A percentile compares a stretch with the other conserved stretches of the same genome.
phyloP scores from a whole-genome alignment of 2,797 vertebrate species.

The Saxicola maurus region DNA sequence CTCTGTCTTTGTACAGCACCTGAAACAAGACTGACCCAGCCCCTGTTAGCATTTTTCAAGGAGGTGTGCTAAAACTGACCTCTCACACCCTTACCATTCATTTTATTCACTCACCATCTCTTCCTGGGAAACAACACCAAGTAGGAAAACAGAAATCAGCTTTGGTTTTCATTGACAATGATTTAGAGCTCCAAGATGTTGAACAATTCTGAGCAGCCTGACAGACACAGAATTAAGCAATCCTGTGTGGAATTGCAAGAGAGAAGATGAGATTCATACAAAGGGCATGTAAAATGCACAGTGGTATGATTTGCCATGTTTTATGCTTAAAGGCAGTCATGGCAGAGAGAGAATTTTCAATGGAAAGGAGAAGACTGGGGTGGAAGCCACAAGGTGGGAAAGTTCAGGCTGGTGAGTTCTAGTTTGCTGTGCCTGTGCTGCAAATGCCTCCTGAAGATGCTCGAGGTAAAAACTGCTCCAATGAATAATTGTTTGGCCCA shows the following conservation, averaged over 20 bases:
- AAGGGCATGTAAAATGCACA: not conserved
- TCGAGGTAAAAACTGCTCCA: not conserved
- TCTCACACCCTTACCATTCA: not conserved
- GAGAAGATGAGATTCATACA: not conserved
- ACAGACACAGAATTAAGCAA: not conserved
- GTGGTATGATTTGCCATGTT: not conserved
- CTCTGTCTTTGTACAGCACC: not conserved
- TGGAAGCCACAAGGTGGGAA: not conserved
- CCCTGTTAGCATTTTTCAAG: not conserved
- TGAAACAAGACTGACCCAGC: not conserved
- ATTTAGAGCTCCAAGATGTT: not conserved
- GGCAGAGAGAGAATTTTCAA: not conserved
- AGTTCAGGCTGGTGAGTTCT: not conserved
- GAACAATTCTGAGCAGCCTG: not conserved
- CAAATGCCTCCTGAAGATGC: not conserved
- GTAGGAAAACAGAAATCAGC: not conserved
- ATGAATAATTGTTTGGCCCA: not conserved
- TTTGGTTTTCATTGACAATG: not conserved
- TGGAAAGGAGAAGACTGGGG: not conserved
- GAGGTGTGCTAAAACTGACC: not conserved
- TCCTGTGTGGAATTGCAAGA: not conserved
- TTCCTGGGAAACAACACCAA: not conserved
- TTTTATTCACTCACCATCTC: not conserved
- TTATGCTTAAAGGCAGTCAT: not conserved
- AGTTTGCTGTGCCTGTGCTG: not conserved